Percentiles rank a stretch among this genome's conserved stretches.
Evolutionary conservation across 92 coral and sea anemone species (phyloP).

Genomic region (Parazoanthus swiftii): DNA sequence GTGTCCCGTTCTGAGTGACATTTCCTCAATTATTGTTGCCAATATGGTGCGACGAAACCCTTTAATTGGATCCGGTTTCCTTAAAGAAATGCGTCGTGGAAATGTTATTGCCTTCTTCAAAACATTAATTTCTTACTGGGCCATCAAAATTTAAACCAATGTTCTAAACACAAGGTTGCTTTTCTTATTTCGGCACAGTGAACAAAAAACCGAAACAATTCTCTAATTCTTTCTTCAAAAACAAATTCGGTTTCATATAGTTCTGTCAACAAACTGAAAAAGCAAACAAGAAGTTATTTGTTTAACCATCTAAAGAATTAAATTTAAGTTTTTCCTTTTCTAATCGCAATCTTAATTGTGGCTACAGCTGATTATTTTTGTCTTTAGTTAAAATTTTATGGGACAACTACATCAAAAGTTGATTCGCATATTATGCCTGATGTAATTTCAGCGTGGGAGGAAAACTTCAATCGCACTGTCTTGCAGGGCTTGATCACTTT

Average conservation of each 20-base stretch:
- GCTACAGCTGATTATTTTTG: background rate
- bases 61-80: conserved; percentile 33
- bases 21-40: conserved; percentile 8
- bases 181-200: background rate
- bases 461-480: background rate
- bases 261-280: background rate
- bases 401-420: background rate
- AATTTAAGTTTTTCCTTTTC: conserved; percentile 1
- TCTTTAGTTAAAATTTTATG: background rate
- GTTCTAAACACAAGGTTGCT: background rate
- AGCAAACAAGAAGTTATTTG: conserved; percentile 12
- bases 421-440: background rate
- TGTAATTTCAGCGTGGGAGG: background rate
- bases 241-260: background rate
- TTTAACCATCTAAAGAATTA: background rate
- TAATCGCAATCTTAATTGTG: conserved; percentile 13
- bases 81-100: background rate
- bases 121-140: background rate
- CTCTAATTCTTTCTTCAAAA: background rate
- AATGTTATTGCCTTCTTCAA: background rate
- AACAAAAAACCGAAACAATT: background rate
- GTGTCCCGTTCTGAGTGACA: conserved; percentile 16
- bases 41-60: background rate
- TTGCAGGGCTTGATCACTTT: background rate
- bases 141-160: background rate